Percentiles rank a stretch among this genome's conserved stretches.
Evolutionary conservation across 1,140 invertebrate genomes (phyloP).

Genomic region (Drosophila malerkotliana): DNA sequence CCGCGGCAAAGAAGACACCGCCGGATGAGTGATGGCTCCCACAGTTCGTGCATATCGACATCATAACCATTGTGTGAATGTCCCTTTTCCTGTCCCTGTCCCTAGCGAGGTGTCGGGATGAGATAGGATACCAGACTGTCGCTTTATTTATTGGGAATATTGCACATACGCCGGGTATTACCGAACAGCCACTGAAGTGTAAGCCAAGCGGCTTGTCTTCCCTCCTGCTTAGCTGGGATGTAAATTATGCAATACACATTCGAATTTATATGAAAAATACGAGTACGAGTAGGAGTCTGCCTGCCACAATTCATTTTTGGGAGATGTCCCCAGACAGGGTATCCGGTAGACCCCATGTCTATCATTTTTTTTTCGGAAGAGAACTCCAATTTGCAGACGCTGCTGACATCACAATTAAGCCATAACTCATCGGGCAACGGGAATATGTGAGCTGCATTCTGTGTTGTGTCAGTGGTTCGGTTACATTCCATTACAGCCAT

Average conservation of each 20-base stretch:
- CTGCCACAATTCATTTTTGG: slow-evolving; percentile 12
- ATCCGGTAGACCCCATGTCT: no score
- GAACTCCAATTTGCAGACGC: slow-evolving; percentile 24
- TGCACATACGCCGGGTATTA: slow-evolving; percentile 62
- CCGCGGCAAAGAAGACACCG: slow-evolving; percentile 17
- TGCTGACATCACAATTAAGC: slow-evolving; percentile 69
- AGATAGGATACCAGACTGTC: slow-evolving; percentile 2
- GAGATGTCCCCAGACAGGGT: background rate
- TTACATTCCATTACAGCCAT: slow-evolving; percentile 74
- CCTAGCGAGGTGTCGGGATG: slow-evolving; percentile 31
- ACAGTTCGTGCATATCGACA: slow-evolving; percentile 77
- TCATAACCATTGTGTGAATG: slow-evolving; percentile 81
- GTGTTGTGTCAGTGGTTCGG: slow-evolving; percentile 55
- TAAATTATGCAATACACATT: slow-evolving; percentile 30
- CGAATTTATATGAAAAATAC: slow-evolving; percentile 17
- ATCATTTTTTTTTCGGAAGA: background rate
- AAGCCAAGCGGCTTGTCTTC: slow-evolving; percentile 1
- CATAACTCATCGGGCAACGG: slow-evolving; percentile 61
- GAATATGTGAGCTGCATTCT: slow-evolving; percentile 52
- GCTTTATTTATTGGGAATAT: slow-evolving; percentile 55
- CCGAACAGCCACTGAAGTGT: slow-evolving; percentile 49
- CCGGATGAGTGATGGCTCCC: slow-evolving; percentile 74
- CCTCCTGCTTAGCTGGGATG: slow-evolving; percentile 33
- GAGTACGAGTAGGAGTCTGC: slow-evolving; percentile 5
- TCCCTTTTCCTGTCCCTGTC: slow-evolving; percentile 52